Base-by-base conservation (phyloP, 2,888 invertebrate species). In the Pocota personata region DNA sequence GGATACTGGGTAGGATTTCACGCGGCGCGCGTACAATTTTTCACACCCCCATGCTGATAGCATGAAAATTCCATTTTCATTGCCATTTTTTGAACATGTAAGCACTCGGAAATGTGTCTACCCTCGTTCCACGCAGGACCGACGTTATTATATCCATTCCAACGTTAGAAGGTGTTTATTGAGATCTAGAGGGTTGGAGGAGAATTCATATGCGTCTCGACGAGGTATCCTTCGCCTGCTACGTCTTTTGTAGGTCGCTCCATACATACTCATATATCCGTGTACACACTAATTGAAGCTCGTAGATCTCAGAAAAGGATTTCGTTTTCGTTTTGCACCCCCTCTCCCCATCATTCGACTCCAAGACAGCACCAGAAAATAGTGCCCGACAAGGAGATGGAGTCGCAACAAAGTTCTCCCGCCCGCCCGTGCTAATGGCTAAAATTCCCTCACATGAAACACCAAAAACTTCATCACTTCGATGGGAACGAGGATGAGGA, bases 51-150 rank as follows among this genome's bases (percentile, higher is more conserved):
- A 16, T 21, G 58, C 57, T 57, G 73, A 75, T 69, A 64, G 83
- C 83, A 83, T 83, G 78, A 48, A 83, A 83, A 75, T 78, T 83
- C 78, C 83, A 77, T 83, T 83, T 75, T 64, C 57, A 58, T 79
- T 69, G 64, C 46, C 40, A 55, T 89, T 90, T 89, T 89, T 89
- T 88, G 88, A 89, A 88, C 90, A 90, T 90, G 89, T 90, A 89
- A 78, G 88, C 83, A 84, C 84, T 76, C 71, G 58, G 27, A 83
- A 67, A 80, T 82, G 88, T 77, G 88, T 87, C 88, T 88, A 88
- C 72, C 75, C 35, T 37, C 50, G 40, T 24, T 10, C 40, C 62
- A 55, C 52, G 12, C 7, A 64, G 30, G 21, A 52, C 24, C 46
- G 46, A n/a, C 62, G 40, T 46, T 75, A 75, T 62, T 37, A 69